These are phyloP conservation scores for Lamellibrachia columna DNA, from an alignment of 2,888 invertebrate genomes.

Conservation along the genomic window DNA sequence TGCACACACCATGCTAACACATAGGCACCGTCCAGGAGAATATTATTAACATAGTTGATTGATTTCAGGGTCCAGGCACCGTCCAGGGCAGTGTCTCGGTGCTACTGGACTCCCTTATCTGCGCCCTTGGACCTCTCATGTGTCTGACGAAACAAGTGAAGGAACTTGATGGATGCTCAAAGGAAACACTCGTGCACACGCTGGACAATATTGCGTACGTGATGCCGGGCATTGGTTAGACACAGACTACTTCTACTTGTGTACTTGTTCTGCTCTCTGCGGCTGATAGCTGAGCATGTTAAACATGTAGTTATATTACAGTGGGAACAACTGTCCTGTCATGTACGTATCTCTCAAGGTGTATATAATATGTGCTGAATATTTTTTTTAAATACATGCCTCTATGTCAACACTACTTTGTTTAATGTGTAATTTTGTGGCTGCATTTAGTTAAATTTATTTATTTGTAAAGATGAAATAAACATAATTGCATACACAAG, in stretches of 20 bases:
- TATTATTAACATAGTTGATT: background rate
- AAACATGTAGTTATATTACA: background rate
- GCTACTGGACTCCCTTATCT: constrained; percentile 88
- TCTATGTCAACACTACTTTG: background rate
- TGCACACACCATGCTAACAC: too few relatives aligned
- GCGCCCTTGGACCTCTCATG: constrained; percentile 88
- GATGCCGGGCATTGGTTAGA: constrained; percentile 76
- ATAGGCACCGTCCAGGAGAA: constrained; percentile 84
- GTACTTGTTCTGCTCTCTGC: background rate
- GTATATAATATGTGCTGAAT: background rate
- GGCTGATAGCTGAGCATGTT: background rate
- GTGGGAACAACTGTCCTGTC: background rate
- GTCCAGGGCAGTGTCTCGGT: constrained; percentile 95
- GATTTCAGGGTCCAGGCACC: constrained; percentile 84
- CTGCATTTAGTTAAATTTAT: background rate
- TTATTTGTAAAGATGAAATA: background rate
- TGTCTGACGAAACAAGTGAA: constrained; percentile 87
- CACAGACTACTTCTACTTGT: background rate
- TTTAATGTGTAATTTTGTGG: background rate
- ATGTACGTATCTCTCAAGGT: background rate
- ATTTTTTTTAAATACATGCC: background rate
- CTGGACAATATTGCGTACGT: constrained; percentile 95
- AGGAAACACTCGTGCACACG: constrained; percentile 71
- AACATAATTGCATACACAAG: background rate
- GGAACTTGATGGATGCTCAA: constrained; percentile 75